These are phyloP conservation scores for Brenthis ino DNA, from an alignment of 2,888 invertebrate genomes.

Conservation along the genomic window DNA sequence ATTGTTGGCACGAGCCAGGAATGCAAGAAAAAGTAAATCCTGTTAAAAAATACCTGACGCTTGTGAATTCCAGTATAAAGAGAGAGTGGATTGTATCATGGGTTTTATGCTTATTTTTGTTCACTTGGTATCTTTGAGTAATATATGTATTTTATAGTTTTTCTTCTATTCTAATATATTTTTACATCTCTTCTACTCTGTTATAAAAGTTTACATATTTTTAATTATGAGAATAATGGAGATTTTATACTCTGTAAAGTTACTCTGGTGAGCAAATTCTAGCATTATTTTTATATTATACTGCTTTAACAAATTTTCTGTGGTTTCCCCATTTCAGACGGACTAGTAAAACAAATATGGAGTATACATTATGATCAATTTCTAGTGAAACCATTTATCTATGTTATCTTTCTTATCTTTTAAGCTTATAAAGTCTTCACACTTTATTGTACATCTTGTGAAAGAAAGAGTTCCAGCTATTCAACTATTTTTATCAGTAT, in stretches of 20 bases:
- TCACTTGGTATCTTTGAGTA: background rate
- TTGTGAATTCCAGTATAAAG: constrained; percentile 6
- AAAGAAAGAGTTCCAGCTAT: no score
- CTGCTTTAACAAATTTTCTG: no score
- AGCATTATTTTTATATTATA: no score
- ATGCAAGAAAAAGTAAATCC: constrained; percentile 57
- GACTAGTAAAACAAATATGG: background rate
- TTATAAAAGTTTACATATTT: no score
- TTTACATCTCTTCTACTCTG: no score
- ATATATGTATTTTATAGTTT: background rate
- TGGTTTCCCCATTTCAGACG: background rate
- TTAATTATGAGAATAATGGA: no score
- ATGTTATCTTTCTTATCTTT: constrained; percentile 1
- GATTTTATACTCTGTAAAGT: no score
- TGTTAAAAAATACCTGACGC: constrained; percentile 28
- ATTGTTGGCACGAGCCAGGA: constrained; percentile 70
- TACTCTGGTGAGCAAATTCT: no score
- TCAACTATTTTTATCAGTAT: no score
- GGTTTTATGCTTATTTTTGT: constrained; percentile 40
- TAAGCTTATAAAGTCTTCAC: constrained; percentile 5
- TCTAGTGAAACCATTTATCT: background rate
- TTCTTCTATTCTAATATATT: background rate
- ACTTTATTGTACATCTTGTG: background rate
- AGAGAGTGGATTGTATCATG: constrained; percentile 4
- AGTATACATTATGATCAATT: constrained; percentile 1